Evolutionary conservation across 23 tunicate genomes (phyloP).

Genomic region (Halocynthia aurantium): DNA sequence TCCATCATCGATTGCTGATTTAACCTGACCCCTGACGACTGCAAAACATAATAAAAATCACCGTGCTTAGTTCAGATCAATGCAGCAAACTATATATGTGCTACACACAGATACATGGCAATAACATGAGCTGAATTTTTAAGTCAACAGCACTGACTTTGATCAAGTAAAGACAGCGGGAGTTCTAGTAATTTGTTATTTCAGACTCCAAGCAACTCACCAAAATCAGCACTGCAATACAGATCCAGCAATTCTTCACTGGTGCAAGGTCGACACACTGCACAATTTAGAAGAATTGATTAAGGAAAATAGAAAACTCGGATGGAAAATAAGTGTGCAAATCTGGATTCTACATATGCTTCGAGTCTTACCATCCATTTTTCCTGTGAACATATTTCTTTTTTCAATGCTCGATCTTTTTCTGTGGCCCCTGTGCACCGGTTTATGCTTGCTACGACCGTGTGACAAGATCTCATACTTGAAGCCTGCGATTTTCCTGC

Average conservation of each 20-base stretch:
- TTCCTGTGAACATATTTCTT: not conserved
- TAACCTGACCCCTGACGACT: not conserved
- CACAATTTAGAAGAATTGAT: not conserved
- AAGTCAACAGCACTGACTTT: no score
- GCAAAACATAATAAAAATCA: constrained; percentile 1
- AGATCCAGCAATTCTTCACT: not conserved
- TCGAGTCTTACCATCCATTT: not conserved
- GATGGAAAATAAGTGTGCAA: no score
- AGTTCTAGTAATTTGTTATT: no score
- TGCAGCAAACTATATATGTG: no score
- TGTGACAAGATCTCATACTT: not conserved
- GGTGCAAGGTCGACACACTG: constrained; percentile 6
- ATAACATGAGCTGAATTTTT: no score
- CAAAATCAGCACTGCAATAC: constrained; percentile 6
- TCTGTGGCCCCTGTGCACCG: not conserved
- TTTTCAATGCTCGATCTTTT: not conserved
- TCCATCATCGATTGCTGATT: not conserved
- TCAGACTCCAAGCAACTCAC: not conserved
- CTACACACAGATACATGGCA: no score
- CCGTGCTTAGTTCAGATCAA: no score
- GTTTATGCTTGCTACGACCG: not conserved
- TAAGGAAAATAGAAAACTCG: no score
- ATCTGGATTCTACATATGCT: not conserved
- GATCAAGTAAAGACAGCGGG: no score
- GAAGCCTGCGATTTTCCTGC: not conserved